phyloP scores from a whole-genome alignment of 2,797 vertebrate species.

The Poeciliopsis infans region DNA sequence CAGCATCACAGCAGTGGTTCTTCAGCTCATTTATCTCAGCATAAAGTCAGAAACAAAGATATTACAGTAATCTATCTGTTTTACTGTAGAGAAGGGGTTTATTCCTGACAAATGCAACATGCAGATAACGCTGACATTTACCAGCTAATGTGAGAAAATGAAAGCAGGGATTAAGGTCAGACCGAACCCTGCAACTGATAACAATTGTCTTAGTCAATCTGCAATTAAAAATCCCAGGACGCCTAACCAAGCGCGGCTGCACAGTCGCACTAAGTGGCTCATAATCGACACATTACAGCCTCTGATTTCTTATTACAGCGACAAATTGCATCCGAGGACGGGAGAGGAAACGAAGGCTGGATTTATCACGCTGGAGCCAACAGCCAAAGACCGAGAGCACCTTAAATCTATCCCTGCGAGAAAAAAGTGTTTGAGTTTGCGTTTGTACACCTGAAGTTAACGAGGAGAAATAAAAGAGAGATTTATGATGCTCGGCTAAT shows the following conservation, averaged over 20 bases:
- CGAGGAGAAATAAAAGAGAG: constrained; percentile 46
- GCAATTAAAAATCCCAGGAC: constrained; percentile 65
- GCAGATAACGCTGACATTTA: constrained; percentile 40
- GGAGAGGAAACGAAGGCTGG: constrained; percentile 61
- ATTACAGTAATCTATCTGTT: constrained; percentile 4
- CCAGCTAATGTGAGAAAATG: constrained; percentile 23
- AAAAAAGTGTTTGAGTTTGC: constrained; percentile 37
- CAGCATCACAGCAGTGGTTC: background rate
- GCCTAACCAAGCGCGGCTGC: constrained; percentile 50
- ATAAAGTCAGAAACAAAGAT: constrained; percentile 4
- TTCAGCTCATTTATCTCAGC: background rate
- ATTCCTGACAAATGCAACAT: constrained; percentile 22
- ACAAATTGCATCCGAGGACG: constrained; percentile 70
- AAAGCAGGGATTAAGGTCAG: constrained; percentile 56
- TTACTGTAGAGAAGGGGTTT: constrained; percentile 8
- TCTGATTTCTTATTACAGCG: constrained; percentile 65
- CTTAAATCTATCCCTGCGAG: constrained; percentile 53
- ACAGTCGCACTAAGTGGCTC: constrained; percentile 61
- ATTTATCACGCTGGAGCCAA: constrained; percentile 58
- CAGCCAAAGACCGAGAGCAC: constrained; percentile 38
- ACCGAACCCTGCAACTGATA: constrained; percentile 49
- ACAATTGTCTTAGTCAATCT: constrained; percentile 56
- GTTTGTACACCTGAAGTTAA: constrained; percentile 55
- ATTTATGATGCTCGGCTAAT: constrained; percentile 53
- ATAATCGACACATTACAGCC: constrained; percentile 70